Percentiles rank a stretch among this genome's conserved stretches.
Conservation (phyloP, 2,797 vertebrate genomes). For the Austrolebias charrua region DNA sequence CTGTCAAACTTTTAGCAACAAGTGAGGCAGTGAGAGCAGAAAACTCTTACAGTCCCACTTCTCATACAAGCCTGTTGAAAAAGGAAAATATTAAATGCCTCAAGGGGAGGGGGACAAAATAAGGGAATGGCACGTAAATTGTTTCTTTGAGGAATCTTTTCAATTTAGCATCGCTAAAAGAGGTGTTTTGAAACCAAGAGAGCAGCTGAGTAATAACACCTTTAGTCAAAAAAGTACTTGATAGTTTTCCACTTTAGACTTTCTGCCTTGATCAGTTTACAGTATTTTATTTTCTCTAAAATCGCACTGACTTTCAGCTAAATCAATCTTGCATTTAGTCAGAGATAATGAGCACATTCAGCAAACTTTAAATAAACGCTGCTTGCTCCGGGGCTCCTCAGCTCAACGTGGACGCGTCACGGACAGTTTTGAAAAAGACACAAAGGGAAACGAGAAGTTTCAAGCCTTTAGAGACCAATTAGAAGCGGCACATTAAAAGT, state of each 20-base stretch:
- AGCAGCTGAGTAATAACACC: slow-evolving; percentile 41
- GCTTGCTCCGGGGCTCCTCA: slow-evolving; percentile 52
- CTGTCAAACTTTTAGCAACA: slow-evolving; percentile 57
- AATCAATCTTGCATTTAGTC: slow-evolving; percentile 72
- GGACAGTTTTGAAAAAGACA: slow-evolving; percentile 63
- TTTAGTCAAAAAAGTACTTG: slow-evolving; percentile 22
- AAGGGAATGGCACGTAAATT: slow-evolving; percentile 50
- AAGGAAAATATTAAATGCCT: slow-evolving; percentile 39
- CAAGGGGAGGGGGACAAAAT: not conserved
- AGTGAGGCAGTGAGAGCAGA: slow-evolving; percentile 37
- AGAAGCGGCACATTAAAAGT: slow-evolving; percentile 74
- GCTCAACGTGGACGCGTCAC: slow-evolving; percentile 58
- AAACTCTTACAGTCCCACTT: slow-evolving; percentile 20
- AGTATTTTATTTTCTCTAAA: not conserved
- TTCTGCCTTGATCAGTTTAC: slow-evolving; percentile 48
- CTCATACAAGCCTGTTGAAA: slow-evolving; percentile 9
- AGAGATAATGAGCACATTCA: slow-evolving; percentile 72
- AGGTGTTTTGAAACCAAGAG: slow-evolving; percentile 46
- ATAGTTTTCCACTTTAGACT: slow-evolving; percentile 17
- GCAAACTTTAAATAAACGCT: slow-evolving; percentile 67
- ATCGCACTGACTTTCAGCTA: slow-evolving; percentile 51
- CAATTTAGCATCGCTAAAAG: slow-evolving; percentile 48
- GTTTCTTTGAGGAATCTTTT: slow-evolving; percentile 62
- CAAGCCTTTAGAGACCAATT: slow-evolving; percentile 75
- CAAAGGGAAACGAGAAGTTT: slow-evolving; percentile 34